Percentiles rank a stretch among this genome's conserved stretches.
Evolutionary conservation across 2,113 vertebrate genomes (phyloP).

Genomic region (Phylloscopus whistleri): DNA sequence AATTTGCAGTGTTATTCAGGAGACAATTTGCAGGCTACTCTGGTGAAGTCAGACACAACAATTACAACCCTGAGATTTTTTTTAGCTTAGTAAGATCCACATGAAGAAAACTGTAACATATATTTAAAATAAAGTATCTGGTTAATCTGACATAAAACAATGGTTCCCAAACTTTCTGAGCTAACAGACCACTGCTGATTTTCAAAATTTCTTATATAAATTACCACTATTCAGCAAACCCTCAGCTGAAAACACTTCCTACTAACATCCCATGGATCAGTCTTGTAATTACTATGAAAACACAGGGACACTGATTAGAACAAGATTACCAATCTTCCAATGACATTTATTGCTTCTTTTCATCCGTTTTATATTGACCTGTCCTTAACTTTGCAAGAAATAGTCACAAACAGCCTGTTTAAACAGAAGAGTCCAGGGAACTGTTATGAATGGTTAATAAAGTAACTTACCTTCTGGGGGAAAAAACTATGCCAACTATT

Average conservation of each 20-base stretch:
- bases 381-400: neutral
- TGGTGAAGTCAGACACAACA: neutral
- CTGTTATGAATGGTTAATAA: neutral
- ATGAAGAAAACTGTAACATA: neutral
- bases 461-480: neutral
- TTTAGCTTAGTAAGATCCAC: neutral
- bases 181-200: neutral
- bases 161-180: neutral
- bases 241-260: neutral
- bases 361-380: neutral
- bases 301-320: neutral
- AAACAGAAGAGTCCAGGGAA: neutral
- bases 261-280: neutral
- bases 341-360: neutral
- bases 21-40: neutral
- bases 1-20: neutral
- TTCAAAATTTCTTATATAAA: neutral
- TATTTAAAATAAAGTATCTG: neutral
- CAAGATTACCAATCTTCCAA: neutral
- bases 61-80: neutral
- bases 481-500: neutral
- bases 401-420: neutral
- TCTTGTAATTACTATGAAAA: neutral
- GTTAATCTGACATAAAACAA: neutral
- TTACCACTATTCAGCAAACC: neutral